These are phyloP conservation scores for Solen grandis DNA, from an alignment of 1,140 invertebrate species.

Conservation along the genomic window DNA sequence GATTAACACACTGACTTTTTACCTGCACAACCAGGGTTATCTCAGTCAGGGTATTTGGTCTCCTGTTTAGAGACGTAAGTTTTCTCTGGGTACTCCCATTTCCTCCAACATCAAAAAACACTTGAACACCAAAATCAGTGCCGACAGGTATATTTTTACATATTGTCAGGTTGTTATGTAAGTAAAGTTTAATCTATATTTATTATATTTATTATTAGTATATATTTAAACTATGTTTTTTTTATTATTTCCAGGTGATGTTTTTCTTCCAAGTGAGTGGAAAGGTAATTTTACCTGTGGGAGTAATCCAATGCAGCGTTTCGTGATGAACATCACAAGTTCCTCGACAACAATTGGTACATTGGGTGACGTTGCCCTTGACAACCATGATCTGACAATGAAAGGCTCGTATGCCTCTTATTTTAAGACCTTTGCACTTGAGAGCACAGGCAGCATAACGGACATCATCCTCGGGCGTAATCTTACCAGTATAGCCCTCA, in stretches of 20 bases:
- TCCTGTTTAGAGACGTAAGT: too few species aligned
- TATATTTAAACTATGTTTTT: not conserved
- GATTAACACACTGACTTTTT: too few species aligned
- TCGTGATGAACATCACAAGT: constrained; percentile 41
- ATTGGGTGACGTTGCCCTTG: constrained; percentile 15
- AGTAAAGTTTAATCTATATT: not conserved
- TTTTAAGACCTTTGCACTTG: constrained; percentile 21
- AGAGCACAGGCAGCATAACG: constrained; percentile 8
- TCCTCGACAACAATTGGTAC: constrained; percentile 9
- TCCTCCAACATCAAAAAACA: not conserved
- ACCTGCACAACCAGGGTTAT: too few species aligned
- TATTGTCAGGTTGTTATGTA: not conserved
- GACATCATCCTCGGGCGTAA: constrained; percentile 35
- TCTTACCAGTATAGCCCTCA: constrained; percentile 29
- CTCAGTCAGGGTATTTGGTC: too few species aligned
- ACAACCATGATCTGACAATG: not conserved
- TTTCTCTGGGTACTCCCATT: not conserved
- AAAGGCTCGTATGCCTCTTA: constrained; percentile 10
- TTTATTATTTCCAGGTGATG: constrained; percentile 33
- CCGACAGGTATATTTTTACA: not conserved
- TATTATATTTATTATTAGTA: not conserved
- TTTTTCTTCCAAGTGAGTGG: constrained; percentile 50
- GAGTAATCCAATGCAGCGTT: constrained; percentile 3
- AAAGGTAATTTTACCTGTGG: constrained; percentile 43
- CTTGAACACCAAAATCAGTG: not conserved